Evolutionary conservation across 2,888 invertebrate genomes (phyloP), one percentile per base, ranked within the genome.

Genomic region (Heterodera filipjevi): DNA sequence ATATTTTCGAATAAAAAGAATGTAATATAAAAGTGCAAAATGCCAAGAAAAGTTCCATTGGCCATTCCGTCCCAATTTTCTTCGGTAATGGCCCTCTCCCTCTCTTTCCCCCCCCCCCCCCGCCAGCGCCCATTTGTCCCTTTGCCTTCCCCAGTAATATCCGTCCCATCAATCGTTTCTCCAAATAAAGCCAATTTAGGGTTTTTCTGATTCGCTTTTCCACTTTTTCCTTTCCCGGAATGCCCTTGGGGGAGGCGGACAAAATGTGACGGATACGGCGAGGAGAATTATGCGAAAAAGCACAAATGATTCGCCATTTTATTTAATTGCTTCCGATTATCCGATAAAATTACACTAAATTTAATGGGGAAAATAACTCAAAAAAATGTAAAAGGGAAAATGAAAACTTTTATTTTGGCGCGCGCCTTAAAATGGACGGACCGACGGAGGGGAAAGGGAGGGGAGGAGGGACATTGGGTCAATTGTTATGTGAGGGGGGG

Each of bases 131-230:
- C 39, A 39, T 39, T 39, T 49, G 14, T 49, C 19, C 49, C 16
- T 14, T 19, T 49, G 6, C 19, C 49, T 3, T 0, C 0, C 6
- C 12, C 16, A 19, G 16, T 19, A 14, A 14, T 14, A 33, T 68
- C 68, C 39, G 8, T 39, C 39, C 39, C 59, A 59, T 0, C 59
- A 27, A 27, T 27, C 22, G n/a, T 22, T 6, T 22, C 33, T 19
- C 0, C 68, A 68, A 68, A 68, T 30, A 33, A 68, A 68, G 68
- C 68, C 33, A 68, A 68, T 68, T 68, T 68, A 16, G 68, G 8
- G 5, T 16, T 68, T 35, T 35, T 68, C 22, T 2, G 68, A 12
- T 1, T 12, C 68, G 0, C 16, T 32, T 12, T 33, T 16, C 22
- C 22, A 16, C 35, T 35, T 16, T 14, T 32, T 14, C 16, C 66